Conservation (phyloP, 1,140 invertebrate species). For the Drosophila hydei region DNA sequence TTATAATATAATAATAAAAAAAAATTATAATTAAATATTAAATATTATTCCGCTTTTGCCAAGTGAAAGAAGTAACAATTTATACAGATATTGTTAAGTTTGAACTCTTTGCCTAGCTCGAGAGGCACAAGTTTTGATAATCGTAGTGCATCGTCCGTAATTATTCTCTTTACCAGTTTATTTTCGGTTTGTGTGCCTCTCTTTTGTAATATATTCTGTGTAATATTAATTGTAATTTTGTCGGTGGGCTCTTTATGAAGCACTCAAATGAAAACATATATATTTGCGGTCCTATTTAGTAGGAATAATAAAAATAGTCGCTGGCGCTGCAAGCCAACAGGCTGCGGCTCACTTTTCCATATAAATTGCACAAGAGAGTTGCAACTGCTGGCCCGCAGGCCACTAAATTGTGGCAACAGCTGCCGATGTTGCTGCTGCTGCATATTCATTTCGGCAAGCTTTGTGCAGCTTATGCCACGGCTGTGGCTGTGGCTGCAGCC, state of each 20-base stretch:
- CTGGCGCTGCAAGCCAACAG: not conserved
- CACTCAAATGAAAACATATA: not conserved
- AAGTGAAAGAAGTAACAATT: too few species aligned
- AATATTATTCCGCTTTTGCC: too few species aligned
- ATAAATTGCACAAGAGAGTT: too few species aligned
- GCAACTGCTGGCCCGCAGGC: conserved; percentile 40
- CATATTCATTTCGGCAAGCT: conserved; percentile 29
- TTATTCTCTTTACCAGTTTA: too few species aligned
- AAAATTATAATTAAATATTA: too few species aligned
- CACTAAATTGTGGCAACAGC: conserved; percentile 72
- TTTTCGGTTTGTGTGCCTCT: too few species aligned
- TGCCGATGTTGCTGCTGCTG: conserved; percentile 25
- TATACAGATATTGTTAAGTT: too few species aligned
- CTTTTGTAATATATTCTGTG: not conserved
- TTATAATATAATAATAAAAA: too few species aligned
- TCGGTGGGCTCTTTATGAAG: not conserved
- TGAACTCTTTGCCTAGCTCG: too few species aligned
- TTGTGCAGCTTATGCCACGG: conserved; percentile 53
- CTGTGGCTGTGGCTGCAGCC: conserved; percentile 41
- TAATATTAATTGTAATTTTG: not conserved
- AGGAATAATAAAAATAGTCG: not conserved
- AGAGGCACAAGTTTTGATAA: too few species aligned
- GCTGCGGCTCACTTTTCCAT: conserved; percentile 6
- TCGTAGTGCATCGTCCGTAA: too few species aligned
- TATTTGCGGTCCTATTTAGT: not conserved